Evolutionary conservation across 2,113 vertebrate species (phyloP).

Genomic region (Gymnogyps californianus): DNA sequence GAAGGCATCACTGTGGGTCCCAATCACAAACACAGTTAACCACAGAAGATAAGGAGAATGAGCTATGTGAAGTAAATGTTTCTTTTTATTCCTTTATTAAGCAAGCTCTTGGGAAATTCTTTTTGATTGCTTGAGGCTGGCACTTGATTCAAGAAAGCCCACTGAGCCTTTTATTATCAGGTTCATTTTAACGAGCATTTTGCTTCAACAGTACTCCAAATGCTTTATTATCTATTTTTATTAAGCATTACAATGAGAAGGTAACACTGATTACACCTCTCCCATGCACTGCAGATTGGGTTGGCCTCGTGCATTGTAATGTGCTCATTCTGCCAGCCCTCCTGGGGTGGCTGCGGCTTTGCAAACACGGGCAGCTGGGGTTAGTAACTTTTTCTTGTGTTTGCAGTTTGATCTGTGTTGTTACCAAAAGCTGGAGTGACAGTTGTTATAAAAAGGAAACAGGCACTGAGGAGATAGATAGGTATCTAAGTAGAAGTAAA

Average conservation of each 20-base stretch:
- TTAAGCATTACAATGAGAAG: neutral
- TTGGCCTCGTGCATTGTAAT: neutral
- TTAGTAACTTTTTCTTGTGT: neutral
- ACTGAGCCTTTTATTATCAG: conserved; percentile 1
- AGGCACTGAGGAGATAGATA: neutral
- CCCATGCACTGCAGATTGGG: neutral
- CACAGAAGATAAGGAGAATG: neutral
- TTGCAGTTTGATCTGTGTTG: neutral
- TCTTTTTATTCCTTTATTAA: conserved; percentile 7
- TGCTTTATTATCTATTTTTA: conserved; percentile 33
- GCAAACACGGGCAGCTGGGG: accelerated
- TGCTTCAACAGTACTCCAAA: neutral
- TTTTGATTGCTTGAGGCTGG: conserved; percentile 15
- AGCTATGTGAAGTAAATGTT: neutral
- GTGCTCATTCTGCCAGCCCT: neutral
- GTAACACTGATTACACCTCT: neutral
- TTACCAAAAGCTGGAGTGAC: accelerated
- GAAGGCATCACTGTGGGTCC: neutral
- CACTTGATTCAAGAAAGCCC: neutral
- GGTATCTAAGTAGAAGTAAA: neutral
- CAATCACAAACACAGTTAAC: neutral
- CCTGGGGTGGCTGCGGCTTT: accelerated
- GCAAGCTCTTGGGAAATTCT: conserved; percentile 33
- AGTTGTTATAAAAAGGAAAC: neutral
- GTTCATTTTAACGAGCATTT: conserved; percentile 31